phyloP scores from a whole-genome alignment of 2,888 invertebrate genomes.

The Lordiphosa andalusiaca region DNA sequence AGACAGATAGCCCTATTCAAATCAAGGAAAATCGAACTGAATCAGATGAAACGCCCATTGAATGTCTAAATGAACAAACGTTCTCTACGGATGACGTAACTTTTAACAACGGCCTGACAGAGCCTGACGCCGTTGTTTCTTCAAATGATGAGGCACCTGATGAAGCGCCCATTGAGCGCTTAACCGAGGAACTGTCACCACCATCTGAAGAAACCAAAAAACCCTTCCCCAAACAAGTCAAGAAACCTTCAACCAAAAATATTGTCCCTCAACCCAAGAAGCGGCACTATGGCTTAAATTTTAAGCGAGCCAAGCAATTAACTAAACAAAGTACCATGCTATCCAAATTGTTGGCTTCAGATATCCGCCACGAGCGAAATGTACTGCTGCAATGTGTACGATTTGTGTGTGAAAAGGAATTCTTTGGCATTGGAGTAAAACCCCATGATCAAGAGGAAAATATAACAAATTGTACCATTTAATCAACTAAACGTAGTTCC shows the following conservation, averaged over 20 bases:
- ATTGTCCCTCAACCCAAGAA: constrained; percentile 11
- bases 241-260: constrained; percentile 9
- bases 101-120: too few relatives aligned
- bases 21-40: not conserved
- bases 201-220: not conserved
- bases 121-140: constrained; percentile 25
- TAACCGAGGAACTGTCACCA: constrained; percentile 20
- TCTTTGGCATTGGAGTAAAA: constrained; percentile 82
- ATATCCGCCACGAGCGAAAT: constrained; percentile 93
- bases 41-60: too few relatives aligned
- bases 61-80: too few relatives aligned
- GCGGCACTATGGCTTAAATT: constrained; percentile 66
- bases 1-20: not conserved
- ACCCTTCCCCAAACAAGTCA: not conserved
- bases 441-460: not conserved
- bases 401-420: constrained; percentile 88
- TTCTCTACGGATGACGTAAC: not conserved
- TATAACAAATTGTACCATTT: not conserved
- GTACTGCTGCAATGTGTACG: constrained; percentile 92
- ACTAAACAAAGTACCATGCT: constrained; percentile 82
- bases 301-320: constrained; percentile 46
- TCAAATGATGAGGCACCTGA: constrained; percentile 59
- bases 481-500: too few relatives aligned
- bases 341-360: constrained; percentile 86
- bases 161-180: constrained; percentile 60